Evolutionary conservation across 2,113 vertebrate genomes (phyloP), one percentile per base, ranked within the genome.

Genomic region (Phodopus roborovskii): DNA sequence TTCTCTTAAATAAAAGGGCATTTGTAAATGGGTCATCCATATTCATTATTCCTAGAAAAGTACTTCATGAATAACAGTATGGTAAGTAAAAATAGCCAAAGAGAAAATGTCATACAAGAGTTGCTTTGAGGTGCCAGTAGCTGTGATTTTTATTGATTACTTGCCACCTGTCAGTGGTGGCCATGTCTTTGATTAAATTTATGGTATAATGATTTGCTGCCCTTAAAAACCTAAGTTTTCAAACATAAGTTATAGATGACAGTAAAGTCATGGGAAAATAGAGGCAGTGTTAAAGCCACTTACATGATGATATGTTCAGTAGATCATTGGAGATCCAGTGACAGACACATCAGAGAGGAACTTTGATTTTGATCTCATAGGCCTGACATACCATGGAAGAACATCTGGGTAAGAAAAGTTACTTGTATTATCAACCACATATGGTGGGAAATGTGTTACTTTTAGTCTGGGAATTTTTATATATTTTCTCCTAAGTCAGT

Each of bases 1-100:
- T 96, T 96, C 5, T 97, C 15, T 89, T 97, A 60, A 19, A 16
- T 39, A 84, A 89, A 97, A 94, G 73, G 73, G 6, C 42, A 77
- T 71, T 73, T 95, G 12, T 84, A 95, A 94, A 84, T 42, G 1
- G 36, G 0, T 2, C 39, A 95, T 77, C 17, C 50, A 3, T 95
- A 97, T 93, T 75, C 58, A 94, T 70, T 95, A 92, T 22, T 90
- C 12, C 6, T 33, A 71, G 22, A 24, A 94, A 96, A 42, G 3
- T 28, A 83, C 83, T 84, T 30, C 85, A 26, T 78, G 87, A 91
- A 81, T 86, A 77, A 93, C 30, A 91, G 42, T 83, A 56, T 93
- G 75, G 22, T 0, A 82, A 95, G 48, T 92, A 84, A 91, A 90
- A 26, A 42, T 53, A 1, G 56, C 15, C 33, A 82, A 62, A 50